These are phyloP conservation scores for Hemiscyllium ocellatum DNA, from an alignment of 2,113 vertebrate species.

Conservation along the genomic window DNA sequence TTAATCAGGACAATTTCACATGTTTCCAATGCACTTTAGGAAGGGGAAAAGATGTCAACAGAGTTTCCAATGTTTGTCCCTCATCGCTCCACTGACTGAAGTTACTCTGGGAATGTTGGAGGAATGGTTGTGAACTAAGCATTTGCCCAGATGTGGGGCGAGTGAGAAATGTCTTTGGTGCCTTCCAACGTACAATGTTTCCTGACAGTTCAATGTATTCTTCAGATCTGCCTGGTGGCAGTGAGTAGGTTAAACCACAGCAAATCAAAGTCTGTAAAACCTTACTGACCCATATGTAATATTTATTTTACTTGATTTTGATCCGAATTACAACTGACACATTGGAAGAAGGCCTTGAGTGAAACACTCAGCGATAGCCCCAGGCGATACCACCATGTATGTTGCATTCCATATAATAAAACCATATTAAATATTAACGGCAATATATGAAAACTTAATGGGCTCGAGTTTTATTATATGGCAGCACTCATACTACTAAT, in stretches of 20 bases:
- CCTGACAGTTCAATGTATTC: background rate
- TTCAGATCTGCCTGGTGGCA: background rate
- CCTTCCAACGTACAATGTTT: background rate
- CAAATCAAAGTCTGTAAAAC: constrained; percentile 35
- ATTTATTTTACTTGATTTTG: constrained; percentile 35
- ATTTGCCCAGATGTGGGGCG: background rate
- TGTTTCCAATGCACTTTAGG: background rate
- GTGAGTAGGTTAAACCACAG: constrained; percentile 22
- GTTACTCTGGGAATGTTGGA: background rate
- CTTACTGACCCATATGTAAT: constrained; percentile 29
- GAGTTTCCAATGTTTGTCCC: background rate
- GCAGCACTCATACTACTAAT: background rate
- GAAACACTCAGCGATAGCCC: constrained; percentile 35
- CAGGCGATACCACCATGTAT: constrained; percentile 31
- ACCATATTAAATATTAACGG: constrained; percentile 34
- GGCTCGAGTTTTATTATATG: constrained; percentile 32
- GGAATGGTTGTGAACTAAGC: background rate
- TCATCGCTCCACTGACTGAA: background rate
- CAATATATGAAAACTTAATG: constrained; percentile 36
- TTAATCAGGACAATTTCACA: background rate
- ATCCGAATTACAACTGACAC: constrained; percentile 33
- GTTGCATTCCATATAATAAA: constrained; percentile 36
- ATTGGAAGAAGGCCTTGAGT: constrained; percentile 31
- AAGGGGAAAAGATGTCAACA: background rate
- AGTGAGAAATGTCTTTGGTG: no score